Evolutionary conservation across 2,113 vertebrate genomes (phyloP), one percentile per base, ranked within the genome.

Genomic region (Platycercus adscitus): DNA sequence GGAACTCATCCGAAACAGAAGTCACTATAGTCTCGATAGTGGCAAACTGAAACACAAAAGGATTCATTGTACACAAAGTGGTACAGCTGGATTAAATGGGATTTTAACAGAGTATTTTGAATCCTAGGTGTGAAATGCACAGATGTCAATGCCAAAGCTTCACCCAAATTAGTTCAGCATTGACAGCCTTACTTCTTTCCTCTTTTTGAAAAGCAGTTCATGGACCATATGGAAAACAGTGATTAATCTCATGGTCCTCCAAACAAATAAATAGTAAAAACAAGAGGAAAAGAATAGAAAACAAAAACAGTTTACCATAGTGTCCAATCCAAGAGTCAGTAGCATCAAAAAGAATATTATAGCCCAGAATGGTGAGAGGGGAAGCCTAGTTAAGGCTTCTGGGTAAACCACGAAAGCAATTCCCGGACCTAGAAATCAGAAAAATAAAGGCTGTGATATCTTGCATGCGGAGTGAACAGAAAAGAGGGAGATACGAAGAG

Each of bases 291-390:
- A 65, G 7, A 35, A n/a, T 2, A 21, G n/a, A 21, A 46, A 20
- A 63, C 3, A 41, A 81, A 70, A 60, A 26, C 44, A 25, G 24
- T 96, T 99, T 98, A 99, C 99, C 99, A 99, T 99, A 7, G 99
- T 99, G 95, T 99, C 99, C 92, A 99, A 97, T 64, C 99, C 99
- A 79, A 99, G 99, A 3, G 99, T 99, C 76, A 99, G 98, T 53
- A 99, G 98, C 99, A 99, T 99, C 96, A 99, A 98, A 97, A 99
- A 99, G 97, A 99, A 99, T 96, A 99, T 99, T 94, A 99, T 99
- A 69, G 99, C 99, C 99, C 99, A 99, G 97, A 99, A 99, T 0
- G 99, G 99, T 96, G 99, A 99, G 60, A 99, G 98, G 1, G 99
- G 99, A 89, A 99, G 98, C 97, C 99, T 98, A 65, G 99, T 99